phyloP scores from a whole-genome alignment of 1,140 invertebrate genomes.

The Pteromalus puparum region DNA sequence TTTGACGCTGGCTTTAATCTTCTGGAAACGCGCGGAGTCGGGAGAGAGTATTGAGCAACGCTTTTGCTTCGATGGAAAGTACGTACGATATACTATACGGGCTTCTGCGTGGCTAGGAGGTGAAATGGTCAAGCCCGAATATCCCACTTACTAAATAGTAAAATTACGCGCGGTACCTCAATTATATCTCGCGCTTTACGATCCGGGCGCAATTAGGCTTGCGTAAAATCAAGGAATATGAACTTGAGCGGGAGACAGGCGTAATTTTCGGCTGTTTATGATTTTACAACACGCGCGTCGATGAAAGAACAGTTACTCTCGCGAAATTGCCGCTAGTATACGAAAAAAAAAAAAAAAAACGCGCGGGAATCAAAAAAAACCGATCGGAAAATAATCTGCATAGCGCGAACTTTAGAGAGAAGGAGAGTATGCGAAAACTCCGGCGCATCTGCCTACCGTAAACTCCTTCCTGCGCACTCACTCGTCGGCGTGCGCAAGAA shows the following conservation, averaged over 20 bases:
- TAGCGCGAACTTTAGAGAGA: background rate
- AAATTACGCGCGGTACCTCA: background rate
- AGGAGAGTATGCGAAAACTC: background rate
- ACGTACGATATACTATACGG: no score
- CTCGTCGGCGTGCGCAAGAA: background rate
- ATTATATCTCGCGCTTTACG: background rate
- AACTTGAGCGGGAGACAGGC: background rate
- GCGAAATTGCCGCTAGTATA: background rate
- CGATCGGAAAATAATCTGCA: conserved; percentile 10
- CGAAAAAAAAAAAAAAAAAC: background rate
- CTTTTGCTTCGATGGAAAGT: no score
- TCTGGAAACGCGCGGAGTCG: background rate
- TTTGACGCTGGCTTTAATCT: conserved; percentile 14
- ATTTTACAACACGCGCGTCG: background rate
- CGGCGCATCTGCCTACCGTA: conserved; percentile 32
- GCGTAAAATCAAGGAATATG: background rate
- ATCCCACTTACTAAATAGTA: background rate
- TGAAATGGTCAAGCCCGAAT: background rate
- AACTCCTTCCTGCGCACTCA: background rate
- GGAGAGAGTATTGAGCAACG: background rate
- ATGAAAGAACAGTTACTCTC: background rate
- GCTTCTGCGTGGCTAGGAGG: no score
- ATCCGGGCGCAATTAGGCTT: background rate
- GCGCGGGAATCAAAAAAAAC: background rate
- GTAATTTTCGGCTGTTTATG: background rate